These are phyloP conservation scores for Polypedilum pembai DNA, from an alignment of 1,140 invertebrate species.

Conservation along the genomic window DNA sequence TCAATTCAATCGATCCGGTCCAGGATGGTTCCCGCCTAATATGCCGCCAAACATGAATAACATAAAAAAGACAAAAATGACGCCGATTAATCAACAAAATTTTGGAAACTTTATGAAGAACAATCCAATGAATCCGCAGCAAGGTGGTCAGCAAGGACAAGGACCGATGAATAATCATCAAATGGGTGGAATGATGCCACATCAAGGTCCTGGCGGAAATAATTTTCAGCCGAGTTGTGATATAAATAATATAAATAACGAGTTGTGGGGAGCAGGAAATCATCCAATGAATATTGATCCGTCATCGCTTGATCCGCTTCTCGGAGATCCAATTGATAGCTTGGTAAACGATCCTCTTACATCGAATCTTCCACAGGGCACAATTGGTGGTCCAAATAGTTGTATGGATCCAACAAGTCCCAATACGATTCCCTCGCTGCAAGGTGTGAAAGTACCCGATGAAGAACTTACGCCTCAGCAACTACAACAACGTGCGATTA, in stretches of 20 bases:
- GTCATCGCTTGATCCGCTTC: neutral
- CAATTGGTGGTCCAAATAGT: neutral
- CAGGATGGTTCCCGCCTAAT: slow-evolving; percentile 73
- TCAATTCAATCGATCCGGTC: slow-evolving; percentile 72
- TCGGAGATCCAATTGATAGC: neutral
- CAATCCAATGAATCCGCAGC: slow-evolving; percentile 17
- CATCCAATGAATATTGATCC: slow-evolving; percentile 22
- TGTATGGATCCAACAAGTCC: slow-evolving; percentile 45
- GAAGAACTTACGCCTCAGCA: slow-evolving; percentile 96
- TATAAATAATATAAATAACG: slow-evolving; percentile 12
- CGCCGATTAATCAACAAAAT: slow-evolving; percentile 5
- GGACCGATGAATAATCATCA: slow-evolving; percentile 19
- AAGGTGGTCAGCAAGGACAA: neutral
- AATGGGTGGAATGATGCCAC: neutral
- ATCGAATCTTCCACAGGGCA: neutral
- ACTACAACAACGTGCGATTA: slow-evolving; percentile 83
- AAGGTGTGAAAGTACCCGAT: slow-evolving; percentile 86
- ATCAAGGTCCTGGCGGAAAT: neutral
- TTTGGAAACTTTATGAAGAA: slow-evolving; percentile 17
- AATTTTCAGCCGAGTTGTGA: slow-evolving; percentile 14
- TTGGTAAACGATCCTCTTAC: neutral
- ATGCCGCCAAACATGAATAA: slow-evolving; percentile 30
- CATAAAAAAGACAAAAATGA: neutral
- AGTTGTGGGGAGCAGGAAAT: neutral
- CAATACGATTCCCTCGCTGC: slow-evolving; percentile 50